Evolutionary conservation across 2,797 vertebrate species (phyloP).

Genomic region (Lophius americanus): DNA sequence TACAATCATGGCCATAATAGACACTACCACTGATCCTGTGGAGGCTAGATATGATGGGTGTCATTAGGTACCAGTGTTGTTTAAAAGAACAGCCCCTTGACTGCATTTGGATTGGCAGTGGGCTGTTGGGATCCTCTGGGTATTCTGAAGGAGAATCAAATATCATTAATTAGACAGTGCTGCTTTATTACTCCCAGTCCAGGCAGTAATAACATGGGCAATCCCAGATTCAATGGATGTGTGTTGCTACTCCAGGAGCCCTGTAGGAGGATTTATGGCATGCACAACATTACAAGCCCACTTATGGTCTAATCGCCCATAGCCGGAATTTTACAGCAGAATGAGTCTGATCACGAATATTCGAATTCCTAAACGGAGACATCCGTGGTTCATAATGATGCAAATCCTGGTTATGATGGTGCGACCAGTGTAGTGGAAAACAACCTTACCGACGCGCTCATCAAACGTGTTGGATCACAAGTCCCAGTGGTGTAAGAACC

Average conservation of each 20-base stretch:
- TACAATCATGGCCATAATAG: neutral
- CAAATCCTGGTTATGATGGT: neutral
- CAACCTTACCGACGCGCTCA: conserved; percentile 69
- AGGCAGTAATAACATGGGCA: conserved; percentile 24
- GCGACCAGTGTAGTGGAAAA: neutral
- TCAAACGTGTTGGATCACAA: conserved; percentile 53
- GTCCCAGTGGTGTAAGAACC: conserved; percentile 24
- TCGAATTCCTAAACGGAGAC: neutral
- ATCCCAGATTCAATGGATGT: neutral
- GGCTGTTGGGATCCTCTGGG: neutral
- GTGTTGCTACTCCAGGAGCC: conserved; percentile 11
- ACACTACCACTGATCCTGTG: neutral
- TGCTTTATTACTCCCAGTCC: conserved; percentile 5
- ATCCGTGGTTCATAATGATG: neutral
- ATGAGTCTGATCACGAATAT: conserved; percentile 4
- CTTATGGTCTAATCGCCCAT: conserved; percentile 29
- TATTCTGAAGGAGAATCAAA: conserved; percentile 1
- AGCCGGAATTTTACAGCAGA: conserved; percentile 8
- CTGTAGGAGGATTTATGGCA: conserved; percentile 26
- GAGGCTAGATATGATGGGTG: neutral
- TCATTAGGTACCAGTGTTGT: neutral
- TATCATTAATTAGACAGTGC: conserved; percentile 7
- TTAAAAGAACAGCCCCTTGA: neutral
- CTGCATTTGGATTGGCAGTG: neutral
- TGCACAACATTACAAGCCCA: conserved; percentile 29